Percentiles rank a stretch among this genome's conserved stretches.
Conservation (phyloP, 2,888 invertebrate species). For the Cordilura impudica region DNA sequence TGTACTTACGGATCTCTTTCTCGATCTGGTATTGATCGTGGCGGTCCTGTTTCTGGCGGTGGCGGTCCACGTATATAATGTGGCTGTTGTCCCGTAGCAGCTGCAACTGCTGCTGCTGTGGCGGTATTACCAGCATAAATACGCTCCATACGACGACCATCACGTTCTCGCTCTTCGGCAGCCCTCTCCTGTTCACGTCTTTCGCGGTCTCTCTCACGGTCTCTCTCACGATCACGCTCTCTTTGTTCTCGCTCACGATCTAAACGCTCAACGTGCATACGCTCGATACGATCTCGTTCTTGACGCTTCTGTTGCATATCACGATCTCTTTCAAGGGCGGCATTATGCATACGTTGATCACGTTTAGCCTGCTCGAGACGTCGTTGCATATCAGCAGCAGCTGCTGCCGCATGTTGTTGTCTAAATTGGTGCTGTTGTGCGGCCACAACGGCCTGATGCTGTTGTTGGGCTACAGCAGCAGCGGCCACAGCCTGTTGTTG, state of each 20-base stretch:
- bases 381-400: slow-evolving; percentile 70
- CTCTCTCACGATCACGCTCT: slow-evolving; percentile 70
- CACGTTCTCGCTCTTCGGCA: slow-evolving; percentile 73
- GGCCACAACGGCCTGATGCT: slow-evolving; percentile 73
- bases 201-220: slow-evolving; percentile 69
- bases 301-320: slow-evolving; percentile 74
- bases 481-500: slow-evolving; percentile 75
- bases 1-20: slow-evolving; percentile 75
- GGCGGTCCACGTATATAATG: slow-evolving; percentile 73
- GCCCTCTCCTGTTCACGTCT: slow-evolving; percentile 71
- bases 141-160: slow-evolving; percentile 72
- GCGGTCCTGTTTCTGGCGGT: slow-evolving; percentile 73
- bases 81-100: slow-evolving; percentile 67
- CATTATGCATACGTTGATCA: slow-evolving; percentile 71
- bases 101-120: slow-evolving; percentile 66
- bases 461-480: slow-evolving; percentile 72
- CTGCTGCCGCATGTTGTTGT: slow-evolving; percentile 69
- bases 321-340: slow-evolving; percentile 72
- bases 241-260: slow-evolving; percentile 71
- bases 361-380: slow-evolving; percentile 71
- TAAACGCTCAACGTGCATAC: slow-evolving; percentile 73
- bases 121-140: slow-evolving; percentile 68
- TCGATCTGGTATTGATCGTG: slow-evolving; percentile 75
- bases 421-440: slow-evolving; percentile 70
- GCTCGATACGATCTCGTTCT: slow-evolving; percentile 72